Conservation (phyloP, 2,113 vertebrate genomes). For the Melanostigma gelatinosum region DNA sequence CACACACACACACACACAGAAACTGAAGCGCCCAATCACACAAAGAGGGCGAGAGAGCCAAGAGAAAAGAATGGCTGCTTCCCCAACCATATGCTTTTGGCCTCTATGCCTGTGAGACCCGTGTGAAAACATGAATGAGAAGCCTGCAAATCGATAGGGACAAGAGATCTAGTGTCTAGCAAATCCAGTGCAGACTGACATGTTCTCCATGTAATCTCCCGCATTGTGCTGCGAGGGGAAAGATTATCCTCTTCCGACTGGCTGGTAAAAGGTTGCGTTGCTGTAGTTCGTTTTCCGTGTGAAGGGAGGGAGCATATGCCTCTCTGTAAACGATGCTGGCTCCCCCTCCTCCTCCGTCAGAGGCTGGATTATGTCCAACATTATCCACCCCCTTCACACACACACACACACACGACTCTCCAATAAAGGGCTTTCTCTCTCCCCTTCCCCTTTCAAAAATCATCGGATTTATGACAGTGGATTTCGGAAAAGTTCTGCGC, state of each 20-base stretch:
- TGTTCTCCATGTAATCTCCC: slow-evolving; percentile 83
- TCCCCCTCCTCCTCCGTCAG: slow-evolving; percentile 79
- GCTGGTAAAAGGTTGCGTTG: slow-evolving; percentile 80
- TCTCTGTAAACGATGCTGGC: slow-evolving; percentile 73
- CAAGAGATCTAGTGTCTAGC: slow-evolving; percentile 82
- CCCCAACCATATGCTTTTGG: slow-evolving; percentile 69
- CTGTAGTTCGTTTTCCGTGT: slow-evolving; percentile 72
- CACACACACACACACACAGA: slow-evolving; percentile 32
- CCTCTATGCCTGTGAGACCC: slow-evolving; percentile 65
- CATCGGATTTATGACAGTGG: slow-evolving; percentile 78
- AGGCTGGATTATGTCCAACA: slow-evolving; percentile 81
- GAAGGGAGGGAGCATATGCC: slow-evolving; percentile 74
- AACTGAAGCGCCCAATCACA: slow-evolving; percentile 37
- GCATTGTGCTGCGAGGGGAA: slow-evolving; percentile 82
- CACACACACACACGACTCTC: slow-evolving; percentile 41
- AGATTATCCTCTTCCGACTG: slow-evolving; percentile 84
- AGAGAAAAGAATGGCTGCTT: slow-evolving; percentile 61
- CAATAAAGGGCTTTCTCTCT: slow-evolving; percentile 79
- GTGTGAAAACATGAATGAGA: slow-evolving; percentile 83
- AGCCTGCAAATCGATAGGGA: slow-evolving; percentile 83
- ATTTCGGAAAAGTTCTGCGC: slow-evolving; percentile 72
- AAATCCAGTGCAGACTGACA: slow-evolving; percentile 85
- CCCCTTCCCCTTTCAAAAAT: slow-evolving; percentile 73
- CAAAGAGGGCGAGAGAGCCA: slow-evolving; percentile 47
- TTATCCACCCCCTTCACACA: slow-evolving; percentile 59